A percentile compares a stretch with the other conserved stretches of the same genome.
These are phyloP conservation scores for Solenodon paradoxus DNA, from an alignment of 2,113 vertebrate genomes.

Conservation along the genomic window DNA sequence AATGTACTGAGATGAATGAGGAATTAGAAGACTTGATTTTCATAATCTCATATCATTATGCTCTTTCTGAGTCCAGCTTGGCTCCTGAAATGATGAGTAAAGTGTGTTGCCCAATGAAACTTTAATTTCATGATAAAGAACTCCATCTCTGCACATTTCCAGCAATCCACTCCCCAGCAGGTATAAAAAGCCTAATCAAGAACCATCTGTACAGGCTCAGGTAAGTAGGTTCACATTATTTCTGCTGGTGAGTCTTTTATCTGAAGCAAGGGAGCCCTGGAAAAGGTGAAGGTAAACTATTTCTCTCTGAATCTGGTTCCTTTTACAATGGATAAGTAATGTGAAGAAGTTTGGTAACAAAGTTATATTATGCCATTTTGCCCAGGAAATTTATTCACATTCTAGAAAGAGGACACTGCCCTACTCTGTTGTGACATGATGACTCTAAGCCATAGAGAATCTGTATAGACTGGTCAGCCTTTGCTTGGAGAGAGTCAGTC, in stretches of 20 bases:
- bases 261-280: slow-evolving; percentile 1
- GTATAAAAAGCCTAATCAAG: slow-evolving; percentile 53
- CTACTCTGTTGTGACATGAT: neutral
- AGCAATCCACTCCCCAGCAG: slow-evolving; percentile 14
- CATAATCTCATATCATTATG: slow-evolving; percentile 47
- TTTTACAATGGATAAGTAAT: neutral
- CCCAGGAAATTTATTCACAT: neutral
- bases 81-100: slow-evolving; percentile 64
- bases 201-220: slow-evolving; percentile 36
- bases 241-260: neutral
- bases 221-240: slow-evolving; percentile 63
- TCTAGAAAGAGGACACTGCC: neutral
- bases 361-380: slow-evolving; percentile 32
- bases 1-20: slow-evolving; percentile 68
- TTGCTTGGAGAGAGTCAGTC: neutral
- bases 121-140: slow-evolving; percentile 33
- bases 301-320: slow-evolving; percentile 44
- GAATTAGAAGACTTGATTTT: slow-evolving; percentile 80
- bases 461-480: neutral
- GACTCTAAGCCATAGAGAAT: neutral
- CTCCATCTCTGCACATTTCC: slow-evolving; percentile 40
- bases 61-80: slow-evolving; percentile 55
- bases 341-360: slow-evolving; percentile 36
- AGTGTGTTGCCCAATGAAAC: slow-evolving; percentile 49
- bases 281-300: slow-evolving; percentile 7